phyloP scores from a whole-genome alignment of 1,140 invertebrate species.

The Rhagoletis pomonella region DNA sequence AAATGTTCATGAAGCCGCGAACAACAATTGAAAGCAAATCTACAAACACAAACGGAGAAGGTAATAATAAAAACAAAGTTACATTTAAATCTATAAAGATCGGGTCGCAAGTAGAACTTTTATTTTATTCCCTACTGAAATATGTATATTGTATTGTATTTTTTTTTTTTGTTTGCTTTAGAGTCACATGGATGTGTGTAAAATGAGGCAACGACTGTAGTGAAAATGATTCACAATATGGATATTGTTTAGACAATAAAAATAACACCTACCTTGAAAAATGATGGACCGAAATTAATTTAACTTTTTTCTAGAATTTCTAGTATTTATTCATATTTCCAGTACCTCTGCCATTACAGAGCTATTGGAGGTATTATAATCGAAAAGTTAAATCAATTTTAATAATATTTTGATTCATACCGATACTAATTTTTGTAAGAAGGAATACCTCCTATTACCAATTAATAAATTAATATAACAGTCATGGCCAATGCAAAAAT shows the following conservation, averaged over 20 bases:
- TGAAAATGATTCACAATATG: neutral
- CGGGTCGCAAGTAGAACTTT: too few relatives aligned
- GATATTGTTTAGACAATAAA: constrained; percentile 7
- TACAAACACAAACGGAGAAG: too few relatives aligned
- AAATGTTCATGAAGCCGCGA: too few relatives aligned
- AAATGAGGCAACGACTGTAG: neutral
- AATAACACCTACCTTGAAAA: constrained; percentile 55
- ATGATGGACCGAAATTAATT: constrained; percentile 55
- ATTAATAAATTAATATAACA: neutral
- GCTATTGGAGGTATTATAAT: neutral
- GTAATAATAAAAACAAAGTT: too few relatives aligned
- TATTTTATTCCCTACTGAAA: too few relatives aligned
- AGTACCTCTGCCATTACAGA: neutral
- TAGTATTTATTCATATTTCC: neutral
- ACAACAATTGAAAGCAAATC: too few relatives aligned
- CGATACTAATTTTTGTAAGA: neutral
- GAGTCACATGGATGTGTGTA: neutral
- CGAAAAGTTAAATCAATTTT: constrained; percentile 39
- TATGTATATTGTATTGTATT: neutral
- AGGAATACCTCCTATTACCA: too few relatives aligned
- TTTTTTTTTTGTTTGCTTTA: neutral
- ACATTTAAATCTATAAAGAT: too few relatives aligned
- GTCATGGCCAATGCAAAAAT: neutral
- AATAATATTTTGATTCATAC: neutral
- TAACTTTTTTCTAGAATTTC: constrained; percentile 2